Conservation (phyloP, 2,797 vertebrate species). For the Acropternis orthonyx region DNA sequence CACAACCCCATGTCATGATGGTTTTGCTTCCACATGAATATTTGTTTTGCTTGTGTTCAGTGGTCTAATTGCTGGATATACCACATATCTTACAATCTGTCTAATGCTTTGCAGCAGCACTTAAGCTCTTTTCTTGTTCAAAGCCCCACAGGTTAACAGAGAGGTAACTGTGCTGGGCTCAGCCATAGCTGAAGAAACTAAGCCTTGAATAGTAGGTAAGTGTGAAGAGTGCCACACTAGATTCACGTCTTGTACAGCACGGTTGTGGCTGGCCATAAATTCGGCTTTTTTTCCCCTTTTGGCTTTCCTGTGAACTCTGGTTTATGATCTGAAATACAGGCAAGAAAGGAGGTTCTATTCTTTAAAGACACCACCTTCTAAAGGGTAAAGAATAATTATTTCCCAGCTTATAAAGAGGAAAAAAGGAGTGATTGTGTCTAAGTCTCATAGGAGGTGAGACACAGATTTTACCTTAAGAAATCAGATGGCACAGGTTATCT, state of each 20-base stretch:
- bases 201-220: neutral
- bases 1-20: accelerated
- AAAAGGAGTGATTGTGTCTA: neutral
- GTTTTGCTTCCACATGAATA: neutral
- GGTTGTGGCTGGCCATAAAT: neutral
- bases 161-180: neutral
- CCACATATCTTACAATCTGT: neutral
- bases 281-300: neutral
- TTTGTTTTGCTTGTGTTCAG: neutral
- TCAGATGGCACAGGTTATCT: neutral
- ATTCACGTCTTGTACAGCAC: neutral
- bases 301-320: neutral
- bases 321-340: neutral
- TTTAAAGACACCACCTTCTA: neutral
- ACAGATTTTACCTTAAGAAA: neutral
- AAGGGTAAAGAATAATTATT: neutral
- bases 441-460: neutral
- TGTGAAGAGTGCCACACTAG: neutral
- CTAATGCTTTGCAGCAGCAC: neutral
- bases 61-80: neutral
- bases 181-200: neutral
- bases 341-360: neutral
- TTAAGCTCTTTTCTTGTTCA: neutral
- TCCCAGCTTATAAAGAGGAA: neutral
- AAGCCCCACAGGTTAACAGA: neutral